Conservation (phyloP, 2,797 vertebrate species). For the Lophotriccus pileatus region DNA sequence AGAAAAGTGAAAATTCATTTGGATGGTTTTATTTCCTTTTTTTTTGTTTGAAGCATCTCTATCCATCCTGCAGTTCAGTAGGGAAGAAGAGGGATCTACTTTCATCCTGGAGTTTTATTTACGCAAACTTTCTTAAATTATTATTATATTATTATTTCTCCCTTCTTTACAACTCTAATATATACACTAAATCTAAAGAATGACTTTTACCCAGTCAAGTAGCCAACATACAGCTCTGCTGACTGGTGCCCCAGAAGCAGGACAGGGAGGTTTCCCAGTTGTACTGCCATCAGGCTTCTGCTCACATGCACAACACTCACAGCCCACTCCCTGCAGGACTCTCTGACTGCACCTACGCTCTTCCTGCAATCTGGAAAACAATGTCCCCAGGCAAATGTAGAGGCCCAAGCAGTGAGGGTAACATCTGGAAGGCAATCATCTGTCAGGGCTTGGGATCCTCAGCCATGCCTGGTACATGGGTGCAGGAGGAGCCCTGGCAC, state of each 20-base stretch:
- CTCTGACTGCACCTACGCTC: neutral
- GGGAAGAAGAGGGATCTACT: neutral
- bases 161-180: neutral
- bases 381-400: neutral
- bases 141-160: neutral
- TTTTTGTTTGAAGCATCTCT: neutral
- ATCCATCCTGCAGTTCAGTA: neutral
- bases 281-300: neutral
- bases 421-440: neutral
- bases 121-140: neutral
- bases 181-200: neutral
- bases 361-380: neutral
- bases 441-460: neutral
- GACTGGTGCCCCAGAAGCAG: neutral
- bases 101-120: neutral
- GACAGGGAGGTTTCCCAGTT: neutral
- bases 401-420: neutral
- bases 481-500: neutral
- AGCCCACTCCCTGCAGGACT: neutral
- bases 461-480: neutral
- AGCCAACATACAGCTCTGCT: neutral
- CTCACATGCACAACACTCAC: accelerated
- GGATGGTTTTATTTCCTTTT: neutral
- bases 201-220: neutral
- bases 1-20: neutral